Base-by-base conservation (phyloP, 1,140 invertebrate species). In the Bombyx mandarina region DNA sequence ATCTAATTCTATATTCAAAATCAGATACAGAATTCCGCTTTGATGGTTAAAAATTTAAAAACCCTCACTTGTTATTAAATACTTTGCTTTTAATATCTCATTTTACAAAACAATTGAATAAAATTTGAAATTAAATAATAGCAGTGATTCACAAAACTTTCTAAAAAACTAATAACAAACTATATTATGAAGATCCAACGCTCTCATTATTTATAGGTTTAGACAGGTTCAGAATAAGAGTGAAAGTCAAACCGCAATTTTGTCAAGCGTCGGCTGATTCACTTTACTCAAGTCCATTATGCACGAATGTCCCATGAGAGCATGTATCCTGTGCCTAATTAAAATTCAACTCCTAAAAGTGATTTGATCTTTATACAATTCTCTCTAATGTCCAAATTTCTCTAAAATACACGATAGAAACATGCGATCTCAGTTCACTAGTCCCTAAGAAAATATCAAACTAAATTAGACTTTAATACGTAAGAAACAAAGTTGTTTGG, bases 271-370 rank as follows among this genome's bases (percentile, higher is more conserved):
- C 80, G 77, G 79, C 67, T 74, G 73, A 73, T 67, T 79, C 63
- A 50, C 62, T 59, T 80, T 69, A 80, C 81, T 71, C 80, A 71
- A 81, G 81, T 75, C 79, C 80, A 87, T 87, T 87, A 87, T 87
- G 83, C 82, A 85, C 82, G 82, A 85, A 85, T 86, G 83, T 79
- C 82, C 82, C 80, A 79, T 83, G 82, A 87, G 82, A 85, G 74
- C 81, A 76, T 79, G 72, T 86, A 74, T 79, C 81, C 71, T 74
- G 60, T 69, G 69, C 66, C 75, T 83, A 86, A 86, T 86, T 86
- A 85, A 82, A 65, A 71, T 54, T 6, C 52, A 58, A 6, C 57
- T 47, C 45, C 42, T 35, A 49, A 53, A 67, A 48, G 6, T 45
- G 6, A 77, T 54, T 71, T 60, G 69, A 61, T 71, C 68, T 61